phyloP scores from a whole-genome alignment of 1,140 invertebrate species.

The Elymnias hypermnestra region DNA sequence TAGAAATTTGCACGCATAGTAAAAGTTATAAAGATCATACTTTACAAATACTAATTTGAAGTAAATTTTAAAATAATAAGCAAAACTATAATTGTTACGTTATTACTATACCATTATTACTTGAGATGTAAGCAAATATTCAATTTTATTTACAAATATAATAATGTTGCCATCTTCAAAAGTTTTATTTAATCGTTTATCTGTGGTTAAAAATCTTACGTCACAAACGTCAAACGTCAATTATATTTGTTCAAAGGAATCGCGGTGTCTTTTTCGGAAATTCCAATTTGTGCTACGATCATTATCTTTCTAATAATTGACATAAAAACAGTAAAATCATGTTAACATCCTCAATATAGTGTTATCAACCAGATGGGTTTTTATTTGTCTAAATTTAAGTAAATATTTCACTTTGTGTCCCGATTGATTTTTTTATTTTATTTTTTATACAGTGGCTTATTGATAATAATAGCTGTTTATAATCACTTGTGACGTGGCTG shows the following conservation, averaged over 20 bases:
- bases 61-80: no score
- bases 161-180: no score
- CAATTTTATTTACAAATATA: no score
- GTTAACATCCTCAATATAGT: constrained; percentile 2
- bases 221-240: constrained; percentile 3
- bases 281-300: constrained; percentile 6
- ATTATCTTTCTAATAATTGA: neutral
- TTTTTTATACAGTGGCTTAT: constrained; percentile 68
- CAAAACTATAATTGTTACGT: no score
- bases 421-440: constrained; percentile 67
- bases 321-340: neutral
- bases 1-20: no score
- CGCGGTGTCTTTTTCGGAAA: constrained; percentile 14
- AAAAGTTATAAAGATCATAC: no score
- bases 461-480: constrained; percentile 62
- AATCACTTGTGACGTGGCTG: constrained; percentile 64
- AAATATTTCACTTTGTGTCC: constrained; percentile 38
- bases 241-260: constrained; percentile 20
- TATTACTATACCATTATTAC: no score
- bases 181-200: no score
- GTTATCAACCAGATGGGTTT: constrained; percentile 16
- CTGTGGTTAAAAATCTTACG: no score
- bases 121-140: no score
- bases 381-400: constrained; percentile 22
- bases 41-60: no score